Conservation (phyloP, 2,797 vertebrate species). For the Clarias fuscus region DNA sequence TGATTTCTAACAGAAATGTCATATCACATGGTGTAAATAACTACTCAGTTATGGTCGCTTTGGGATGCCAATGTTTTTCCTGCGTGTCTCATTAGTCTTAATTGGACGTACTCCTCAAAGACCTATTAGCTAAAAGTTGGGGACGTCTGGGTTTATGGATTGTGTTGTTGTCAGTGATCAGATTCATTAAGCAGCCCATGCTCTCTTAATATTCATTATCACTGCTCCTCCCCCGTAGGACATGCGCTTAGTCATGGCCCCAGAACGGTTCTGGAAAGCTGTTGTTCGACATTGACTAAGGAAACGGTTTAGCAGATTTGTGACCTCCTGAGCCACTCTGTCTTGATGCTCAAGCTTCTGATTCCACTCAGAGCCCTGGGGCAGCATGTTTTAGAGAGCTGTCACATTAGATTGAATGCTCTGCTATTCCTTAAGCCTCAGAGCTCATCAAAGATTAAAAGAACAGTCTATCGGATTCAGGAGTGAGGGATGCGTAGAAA, state of each 20-base stretch:
- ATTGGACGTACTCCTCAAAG: conserved; percentile 17
- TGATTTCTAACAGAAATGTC: conserved; percentile 15
- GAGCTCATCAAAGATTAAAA: conserved; percentile 50
- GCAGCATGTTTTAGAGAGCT: conserved; percentile 44
- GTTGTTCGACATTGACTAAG: conserved; percentile 17
- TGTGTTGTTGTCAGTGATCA: neutral
- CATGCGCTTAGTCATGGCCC: conserved; percentile 3
- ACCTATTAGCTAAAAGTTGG: conserved; percentile 21
- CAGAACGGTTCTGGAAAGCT: conserved; percentile 22
- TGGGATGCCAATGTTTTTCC: conserved; percentile 17
- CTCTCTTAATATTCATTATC: conserved; percentile 20
- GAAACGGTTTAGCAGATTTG: conserved; percentile 26
- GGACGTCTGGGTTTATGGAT: neutral
- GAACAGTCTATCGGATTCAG: conserved; percentile 26
- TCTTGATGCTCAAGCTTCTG: neutral
- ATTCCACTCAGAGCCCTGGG: conserved; percentile 35
- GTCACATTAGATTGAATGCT: conserved; percentile 51
- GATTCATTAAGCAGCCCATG: conserved; percentile 15
- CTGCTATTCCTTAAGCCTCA: conserved; percentile 24
- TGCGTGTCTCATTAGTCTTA: conserved; percentile 23
- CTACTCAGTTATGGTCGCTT: conserved; percentile 29
- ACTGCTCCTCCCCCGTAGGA: conserved; percentile 11
- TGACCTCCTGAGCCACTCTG: conserved; percentile 12
- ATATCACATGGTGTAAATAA: conserved; percentile 32
- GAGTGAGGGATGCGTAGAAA: neutral